Evolutionary conservation across 2,888 invertebrate genomes (phyloP).

Genomic region (Eretmocerus hayati): DNA sequence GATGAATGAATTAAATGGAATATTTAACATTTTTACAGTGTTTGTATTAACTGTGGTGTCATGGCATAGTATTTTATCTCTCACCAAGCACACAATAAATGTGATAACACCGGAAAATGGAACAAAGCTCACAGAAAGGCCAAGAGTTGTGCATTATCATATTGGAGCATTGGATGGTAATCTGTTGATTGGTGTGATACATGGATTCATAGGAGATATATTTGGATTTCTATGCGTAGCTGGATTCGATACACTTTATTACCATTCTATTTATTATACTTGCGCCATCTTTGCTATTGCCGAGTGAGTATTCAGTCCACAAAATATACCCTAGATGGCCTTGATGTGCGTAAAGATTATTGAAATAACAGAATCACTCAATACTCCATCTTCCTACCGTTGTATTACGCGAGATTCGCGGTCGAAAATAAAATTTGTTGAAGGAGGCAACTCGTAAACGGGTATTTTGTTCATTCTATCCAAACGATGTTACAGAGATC

Average conservation of each 20-base stretch:
- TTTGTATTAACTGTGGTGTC: slow-evolving; percentile 9
- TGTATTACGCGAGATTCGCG: no score
- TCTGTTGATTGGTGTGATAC: slow-evolving; percentile 8
- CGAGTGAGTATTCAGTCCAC: slow-evolving; percentile 5
- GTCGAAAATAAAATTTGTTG: no score
- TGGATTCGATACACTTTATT: slow-evolving; percentile 15
- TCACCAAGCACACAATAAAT: slow-evolving; percentile 10
- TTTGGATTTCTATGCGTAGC: slow-evolving; percentile 8
- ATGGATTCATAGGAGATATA: slow-evolving; percentile 5
- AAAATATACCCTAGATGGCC: no score
- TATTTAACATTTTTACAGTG: no score
- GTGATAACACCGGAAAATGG: slow-evolving; percentile 3
- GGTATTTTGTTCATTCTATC: no score
- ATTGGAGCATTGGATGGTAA: slow-evolving; percentile 9
- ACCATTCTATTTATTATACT: slow-evolving; percentile 5
- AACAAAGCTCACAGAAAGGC: slow-evolving; percentile 7
- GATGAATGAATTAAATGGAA: no score
- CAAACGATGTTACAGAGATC: no score
- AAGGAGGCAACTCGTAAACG: no score
- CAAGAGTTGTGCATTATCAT: slow-evolving; percentile 8
- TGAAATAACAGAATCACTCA: no score
- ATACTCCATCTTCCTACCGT: no score
- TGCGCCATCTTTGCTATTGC: slow-evolving; percentile 13
- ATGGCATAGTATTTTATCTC: slow-evolving; percentile 10
- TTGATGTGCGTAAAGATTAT: no score